Evolutionary conservation across 2,113 vertebrate species (phyloP).

Genomic region (Mustela lutreola): DNA sequence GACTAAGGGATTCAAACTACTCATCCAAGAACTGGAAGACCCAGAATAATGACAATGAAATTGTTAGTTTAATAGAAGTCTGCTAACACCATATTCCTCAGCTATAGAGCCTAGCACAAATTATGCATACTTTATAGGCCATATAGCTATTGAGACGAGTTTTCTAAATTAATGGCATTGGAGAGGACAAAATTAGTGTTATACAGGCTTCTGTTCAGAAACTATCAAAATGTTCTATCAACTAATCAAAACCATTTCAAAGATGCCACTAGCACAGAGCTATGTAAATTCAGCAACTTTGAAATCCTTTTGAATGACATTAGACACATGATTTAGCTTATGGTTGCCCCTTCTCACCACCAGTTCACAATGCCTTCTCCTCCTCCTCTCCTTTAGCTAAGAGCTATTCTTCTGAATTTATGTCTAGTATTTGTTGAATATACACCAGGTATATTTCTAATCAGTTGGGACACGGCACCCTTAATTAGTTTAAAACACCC

Average conservation of each 20-base stretch:
- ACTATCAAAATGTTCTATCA: neutral
- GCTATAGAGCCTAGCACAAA: neutral
- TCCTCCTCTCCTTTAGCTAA: neutral
- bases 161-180: constrained; percentile 7
- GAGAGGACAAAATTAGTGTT: neutral
- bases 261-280: neutral
- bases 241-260: neutral
- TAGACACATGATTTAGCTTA: neutral
- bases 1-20: neutral
- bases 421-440: neutral
- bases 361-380: neutral
- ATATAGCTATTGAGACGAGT: neutral
- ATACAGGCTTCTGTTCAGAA: neutral
- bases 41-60: neutral
- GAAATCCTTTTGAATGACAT: constrained; percentile 38
- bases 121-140: neutral
- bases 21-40: neutral
- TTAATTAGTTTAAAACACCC: neutral
- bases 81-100: neutral
- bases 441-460: neutral
- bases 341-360: neutral
- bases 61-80: neutral
- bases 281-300: neutral
- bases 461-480: neutral
- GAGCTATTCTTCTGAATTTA: neutral